Evolutionary conservation across 2,888 invertebrate genomes (phyloP), one percentile per base, ranked within the genome.

Genomic region (Drosophila setosimentum): DNA sequence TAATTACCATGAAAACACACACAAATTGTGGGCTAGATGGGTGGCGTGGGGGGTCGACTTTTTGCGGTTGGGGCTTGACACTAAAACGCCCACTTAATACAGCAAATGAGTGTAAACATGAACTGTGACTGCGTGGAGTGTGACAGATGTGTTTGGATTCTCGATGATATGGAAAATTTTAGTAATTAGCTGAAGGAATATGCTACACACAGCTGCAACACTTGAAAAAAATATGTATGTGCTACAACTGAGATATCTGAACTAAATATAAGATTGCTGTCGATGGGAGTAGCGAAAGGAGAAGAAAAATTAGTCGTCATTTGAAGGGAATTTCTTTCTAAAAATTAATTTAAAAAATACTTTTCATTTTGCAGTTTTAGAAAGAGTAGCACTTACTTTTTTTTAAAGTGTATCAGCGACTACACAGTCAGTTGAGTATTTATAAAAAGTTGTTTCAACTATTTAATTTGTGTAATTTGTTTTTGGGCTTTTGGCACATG

Each of bases 1-100:
- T 82, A 82, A 84, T 84, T 84, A 76, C 78, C 85, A 84, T 87
- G 78, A 80, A 83, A 74, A 72, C 78, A 73, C 77, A 78, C 21
- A 57, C 57, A 75, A 75, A 75, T 63, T 49, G 35, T 16, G 54
- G 18, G 13, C 4, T 59, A 24, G 13, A 16, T 27, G 13, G 42
- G 49, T 33, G 33, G 32, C 24, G 2, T 13, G 29, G 16, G 29
- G 8, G 16, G 21, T 4, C 7, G 24, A 27, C 16, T 48, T n/a
- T 51, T 49, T 24, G 50, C 40, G 33, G 37, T 29, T 54, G 55
- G 27, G 2, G 45, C 53, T 29, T 40, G 67, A 53, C 72, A 76
- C 68, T 67, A 62, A 78, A 78, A 76, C 79, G 78, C 80, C 78
- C 76, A 78, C 79, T 67, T 69, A 79, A 69, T 67, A 61, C 49